Evolutionary conservation across 2,888 invertebrate species (phyloP).

Genomic region (Orthosia incerta): DNA sequence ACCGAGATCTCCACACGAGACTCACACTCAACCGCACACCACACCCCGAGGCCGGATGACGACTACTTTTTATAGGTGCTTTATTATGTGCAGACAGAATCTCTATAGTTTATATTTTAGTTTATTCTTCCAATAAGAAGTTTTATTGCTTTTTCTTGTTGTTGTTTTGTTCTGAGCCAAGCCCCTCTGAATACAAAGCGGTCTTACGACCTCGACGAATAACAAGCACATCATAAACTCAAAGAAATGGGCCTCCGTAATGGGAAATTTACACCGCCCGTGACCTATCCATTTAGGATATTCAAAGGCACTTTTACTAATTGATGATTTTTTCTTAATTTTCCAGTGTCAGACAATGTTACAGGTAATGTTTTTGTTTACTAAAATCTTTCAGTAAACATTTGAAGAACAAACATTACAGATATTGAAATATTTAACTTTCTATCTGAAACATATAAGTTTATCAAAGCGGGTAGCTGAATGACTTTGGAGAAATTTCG

Average conservation of each 20-base stretch:
- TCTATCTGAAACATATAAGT: slow-evolving; percentile 1
- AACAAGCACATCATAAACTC: slow-evolving; percentile 51
- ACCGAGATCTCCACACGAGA: slow-evolving; percentile 12
- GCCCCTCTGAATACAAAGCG: slow-evolving; percentile 38
- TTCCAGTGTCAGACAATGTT: neutral
- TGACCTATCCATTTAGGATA: slow-evolving; percentile 43
- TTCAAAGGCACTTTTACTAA: slow-evolving; percentile 44
- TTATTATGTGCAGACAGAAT: slow-evolving; percentile 19
- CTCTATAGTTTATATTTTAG: slow-evolving; percentile 22
- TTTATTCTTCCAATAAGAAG: slow-evolving; percentile 29
- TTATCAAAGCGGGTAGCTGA: slow-evolving; percentile 1
- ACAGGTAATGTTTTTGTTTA: neutral
- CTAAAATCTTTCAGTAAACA: neutral
- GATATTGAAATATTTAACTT: slow-evolving; percentile 5
- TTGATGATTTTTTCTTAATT: slow-evolving; percentile 14
- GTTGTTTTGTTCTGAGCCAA: slow-evolving; percentile 50
- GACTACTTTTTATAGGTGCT: slow-evolving; percentile 10
- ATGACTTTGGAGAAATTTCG: slow-evolving; percentile 19
- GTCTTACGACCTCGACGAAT: slow-evolving; percentile 37
- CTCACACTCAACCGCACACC: slow-evolving; percentile 17
- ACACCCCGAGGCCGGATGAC: neutral
- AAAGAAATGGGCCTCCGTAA: slow-evolving; percentile 42
- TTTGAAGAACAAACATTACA: neutral
- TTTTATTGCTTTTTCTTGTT: slow-evolving; percentile 41
- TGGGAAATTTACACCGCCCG: slow-evolving; percentile 45